phyloP scores from a whole-genome alignment of 2,888 invertebrate genomes.

The Orthosia gracilis region DNA sequence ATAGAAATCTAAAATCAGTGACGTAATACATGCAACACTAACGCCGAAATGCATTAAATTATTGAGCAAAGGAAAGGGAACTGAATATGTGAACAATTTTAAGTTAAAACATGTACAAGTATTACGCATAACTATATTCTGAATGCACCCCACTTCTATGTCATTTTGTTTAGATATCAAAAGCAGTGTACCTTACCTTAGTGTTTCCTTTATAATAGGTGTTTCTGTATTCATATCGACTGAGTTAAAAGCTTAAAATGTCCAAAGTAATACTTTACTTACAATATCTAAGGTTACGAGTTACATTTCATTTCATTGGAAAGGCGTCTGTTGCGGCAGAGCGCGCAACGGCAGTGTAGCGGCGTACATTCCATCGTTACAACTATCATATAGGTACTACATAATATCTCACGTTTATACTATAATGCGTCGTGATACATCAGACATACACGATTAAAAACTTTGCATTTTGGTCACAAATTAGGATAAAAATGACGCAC shows the following conservation, averaged over 20 bases:
- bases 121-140: slow-evolving; percentile 18
- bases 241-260: slow-evolving; percentile 57
- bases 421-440: slow-evolving; percentile 68
- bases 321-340: slow-evolving; percentile 47
- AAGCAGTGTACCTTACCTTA: slow-evolving; percentile 52
- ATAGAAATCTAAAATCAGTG: not conserved
- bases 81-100: slow-evolving; percentile 9
- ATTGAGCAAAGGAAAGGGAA: slow-evolving; percentile 36
- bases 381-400: slow-evolving; percentile 63
- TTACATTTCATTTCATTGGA: slow-evolving; percentile 54
- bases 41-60: slow-evolving; percentile 10
- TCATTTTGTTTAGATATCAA: slow-evolving; percentile 51
- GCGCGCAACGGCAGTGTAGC: slow-evolving; percentile 56
- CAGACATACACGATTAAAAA: slow-evolving; percentile 69
- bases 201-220: slow-evolving; percentile 49
- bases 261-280: slow-evolving; percentile 54
- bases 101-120: slow-evolving; percentile 3
- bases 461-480: slow-evolving; percentile 86
- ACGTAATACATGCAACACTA: slow-evolving; percentile 11
- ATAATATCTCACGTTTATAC: slow-evolving; percentile 67
- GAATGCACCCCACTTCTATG: slow-evolving; percentile 44
- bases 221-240: slow-evolving; percentile 34
- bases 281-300: slow-evolving; percentile 52
- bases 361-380: slow-evolving; percentile 61
- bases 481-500: slow-evolving; percentile 79